phyloP scores from a whole-genome alignment of 2,797 vertebrate species.

The Botia almorhae region DNA sequence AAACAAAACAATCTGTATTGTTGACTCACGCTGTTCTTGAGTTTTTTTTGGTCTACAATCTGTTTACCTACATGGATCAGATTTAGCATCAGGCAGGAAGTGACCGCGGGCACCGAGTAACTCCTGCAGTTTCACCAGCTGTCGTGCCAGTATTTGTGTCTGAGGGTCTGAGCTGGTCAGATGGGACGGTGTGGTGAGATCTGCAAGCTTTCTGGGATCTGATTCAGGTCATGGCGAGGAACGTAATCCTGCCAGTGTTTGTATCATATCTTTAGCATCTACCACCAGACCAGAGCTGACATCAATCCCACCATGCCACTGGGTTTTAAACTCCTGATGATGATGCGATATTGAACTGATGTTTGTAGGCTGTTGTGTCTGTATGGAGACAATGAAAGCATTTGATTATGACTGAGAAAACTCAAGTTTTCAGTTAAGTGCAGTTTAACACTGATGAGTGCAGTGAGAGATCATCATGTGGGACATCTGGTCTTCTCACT shows the following conservation, averaged over 20 bases:
- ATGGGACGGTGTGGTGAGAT: constrained; percentile 49
- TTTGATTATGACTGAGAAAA: too few species aligned
- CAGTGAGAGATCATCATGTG: constrained; percentile 32
- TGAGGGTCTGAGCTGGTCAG: constrained; percentile 47
- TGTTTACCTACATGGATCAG: constrained; percentile 50
- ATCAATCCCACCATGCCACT: constrained; percentile 55
- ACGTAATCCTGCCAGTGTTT: constrained; percentile 41
- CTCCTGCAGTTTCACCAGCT: constrained; percentile 59
- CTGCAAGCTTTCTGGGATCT: constrained; percentile 47
- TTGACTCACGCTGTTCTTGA: background rate
- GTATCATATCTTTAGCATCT: constrained; percentile 53
- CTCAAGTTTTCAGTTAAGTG: too few species aligned
- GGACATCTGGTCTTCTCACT: constrained; percentile 34
- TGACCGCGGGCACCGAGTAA: constrained; percentile 43
- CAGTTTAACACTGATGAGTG: background rate
- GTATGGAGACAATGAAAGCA: background rate
- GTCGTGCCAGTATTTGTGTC: constrained; percentile 41
- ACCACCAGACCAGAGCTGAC: constrained; percentile 18
- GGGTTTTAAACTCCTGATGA: constrained; percentile 51
- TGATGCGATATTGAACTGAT: constrained; percentile 4
- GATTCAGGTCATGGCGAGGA: constrained; percentile 45
- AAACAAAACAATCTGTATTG: background rate
- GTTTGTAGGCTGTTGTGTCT: background rate
- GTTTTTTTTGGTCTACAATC: constrained; percentile 30
- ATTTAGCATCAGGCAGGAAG: constrained; percentile 58